Conservation (phyloP, 2,797 vertebrate species). For the Lates japonicus region DNA sequence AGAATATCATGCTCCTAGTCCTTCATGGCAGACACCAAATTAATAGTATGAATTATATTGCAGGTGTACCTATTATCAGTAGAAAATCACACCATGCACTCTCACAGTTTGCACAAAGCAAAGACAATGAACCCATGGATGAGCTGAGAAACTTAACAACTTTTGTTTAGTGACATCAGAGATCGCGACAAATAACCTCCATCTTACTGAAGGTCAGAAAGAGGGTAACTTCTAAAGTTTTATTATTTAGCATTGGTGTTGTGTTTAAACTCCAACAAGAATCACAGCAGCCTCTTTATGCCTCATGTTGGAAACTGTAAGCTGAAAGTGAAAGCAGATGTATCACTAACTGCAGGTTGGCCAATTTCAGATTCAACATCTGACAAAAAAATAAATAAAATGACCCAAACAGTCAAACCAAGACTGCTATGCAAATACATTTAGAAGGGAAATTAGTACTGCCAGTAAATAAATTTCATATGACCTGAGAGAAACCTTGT, state of each 20-base stretch:
- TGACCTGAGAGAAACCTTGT: slow-evolving; percentile 49
- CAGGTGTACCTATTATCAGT: neutral
- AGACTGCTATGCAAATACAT: neutral
- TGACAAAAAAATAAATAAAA: neutral
- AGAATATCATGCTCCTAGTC: neutral
- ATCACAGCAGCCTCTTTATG: neutral
- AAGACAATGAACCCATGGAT: too few relatives aligned
- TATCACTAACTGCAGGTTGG: neutral
- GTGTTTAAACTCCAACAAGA: neutral
- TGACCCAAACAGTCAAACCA: slow-evolving; percentile 13
- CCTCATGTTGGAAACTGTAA: slow-evolving; percentile 12
- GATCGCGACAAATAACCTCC: too few relatives aligned
- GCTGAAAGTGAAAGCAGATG: slow-evolving; percentile 3
- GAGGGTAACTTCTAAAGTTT: neutral
- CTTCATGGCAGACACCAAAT: neutral
- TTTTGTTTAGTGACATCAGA: too few relatives aligned
- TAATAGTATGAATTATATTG: neutral
- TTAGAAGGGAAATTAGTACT: slow-evolving; percentile 43
- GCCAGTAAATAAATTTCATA: slow-evolving; percentile 52
- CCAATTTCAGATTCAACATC: slow-evolving; percentile 5
- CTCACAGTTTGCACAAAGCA: neutral
- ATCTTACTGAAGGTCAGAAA: too few relatives aligned
- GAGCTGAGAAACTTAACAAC: too few relatives aligned
- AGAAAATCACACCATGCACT: neutral
- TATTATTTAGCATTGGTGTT: neutral